Conservation (phyloP, 1,140 invertebrate genomes). For the Sitodiplosis mosellana region DNA sequence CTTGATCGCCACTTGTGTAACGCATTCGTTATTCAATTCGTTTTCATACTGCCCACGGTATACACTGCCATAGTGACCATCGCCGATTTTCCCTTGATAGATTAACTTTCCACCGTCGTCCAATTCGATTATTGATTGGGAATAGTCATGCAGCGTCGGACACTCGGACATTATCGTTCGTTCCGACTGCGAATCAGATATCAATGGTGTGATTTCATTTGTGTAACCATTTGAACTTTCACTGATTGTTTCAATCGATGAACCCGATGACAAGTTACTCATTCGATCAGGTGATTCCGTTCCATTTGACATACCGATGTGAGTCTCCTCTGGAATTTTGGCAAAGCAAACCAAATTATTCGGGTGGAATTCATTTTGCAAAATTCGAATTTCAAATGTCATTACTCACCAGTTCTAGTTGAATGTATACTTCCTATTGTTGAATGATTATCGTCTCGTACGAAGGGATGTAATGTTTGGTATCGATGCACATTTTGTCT, state of each 20-base stretch:
- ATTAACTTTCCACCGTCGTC: conserved; percentile 14
- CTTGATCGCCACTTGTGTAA: conserved; percentile 51
- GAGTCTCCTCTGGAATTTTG: no score
- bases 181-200: no score
- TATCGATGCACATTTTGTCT: background rate
- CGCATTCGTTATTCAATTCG: conserved; percentile 5
- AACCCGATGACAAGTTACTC: background rate
- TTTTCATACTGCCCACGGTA: conserved; percentile 13
- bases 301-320: no score
- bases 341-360: no score
- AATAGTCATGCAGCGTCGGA: background rate
- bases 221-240: no score
- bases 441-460: background rate
- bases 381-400: no score
- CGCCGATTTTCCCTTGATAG: conserved; percentile 13
- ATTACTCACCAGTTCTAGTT: no score
- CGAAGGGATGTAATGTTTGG: background rate
- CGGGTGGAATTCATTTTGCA: no score
- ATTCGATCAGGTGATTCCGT: no score
- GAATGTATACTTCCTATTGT: background rate
- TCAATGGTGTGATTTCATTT: no score
- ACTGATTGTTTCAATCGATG: background rate
- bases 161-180: no score
- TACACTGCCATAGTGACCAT: conserved; percentile 19
- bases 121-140: background rate